These are phyloP conservation scores for Venustaconcha ellipsiformis DNA, from an alignment of 1,140 invertebrate species.

Conservation along the genomic window DNA sequence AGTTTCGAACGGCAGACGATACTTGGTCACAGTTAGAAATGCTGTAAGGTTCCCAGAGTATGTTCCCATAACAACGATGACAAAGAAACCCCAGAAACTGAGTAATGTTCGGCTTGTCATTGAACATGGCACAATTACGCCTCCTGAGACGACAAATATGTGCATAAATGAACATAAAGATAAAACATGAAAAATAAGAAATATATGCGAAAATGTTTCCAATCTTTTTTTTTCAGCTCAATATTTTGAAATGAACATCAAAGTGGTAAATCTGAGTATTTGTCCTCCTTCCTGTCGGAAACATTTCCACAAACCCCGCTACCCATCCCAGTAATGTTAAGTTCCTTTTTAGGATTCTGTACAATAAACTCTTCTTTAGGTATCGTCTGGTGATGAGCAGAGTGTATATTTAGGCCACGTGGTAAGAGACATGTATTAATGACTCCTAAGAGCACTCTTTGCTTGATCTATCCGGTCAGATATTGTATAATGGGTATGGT, in stretches of 20 bases:
- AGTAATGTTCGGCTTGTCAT: slow-evolving; percentile 74
- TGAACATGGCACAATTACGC: slow-evolving; percentile 35
- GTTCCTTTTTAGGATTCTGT: no score
- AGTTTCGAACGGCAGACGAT: slow-evolving; percentile 38
- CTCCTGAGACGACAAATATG: slow-evolving; percentile 33
- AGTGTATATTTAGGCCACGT: no score
- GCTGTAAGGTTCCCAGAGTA: slow-evolving; percentile 94
- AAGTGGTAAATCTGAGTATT: not conserved
- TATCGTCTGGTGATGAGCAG: no score
- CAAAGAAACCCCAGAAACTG: slow-evolving; percentile 93
- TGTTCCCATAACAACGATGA: slow-evolving; percentile 89
- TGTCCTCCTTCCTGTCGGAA: not conserved
- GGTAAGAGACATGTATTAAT: no score
- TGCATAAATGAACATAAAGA: not conserved
- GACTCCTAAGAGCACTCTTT: no score
- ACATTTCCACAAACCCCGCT: no score
- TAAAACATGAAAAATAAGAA: not conserved
- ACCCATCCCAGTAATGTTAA: not conserved
- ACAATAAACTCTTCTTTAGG: no score
- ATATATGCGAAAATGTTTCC: not conserved
- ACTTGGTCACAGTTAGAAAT: slow-evolving; percentile 84
- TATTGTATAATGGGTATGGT: no score
- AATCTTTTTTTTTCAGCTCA: not conserved
- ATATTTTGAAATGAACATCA: not conserved
- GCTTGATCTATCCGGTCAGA: no score